Conservation (phyloP, 2,113 vertebrate genomes). For the Albula glossodonta region DNA sequence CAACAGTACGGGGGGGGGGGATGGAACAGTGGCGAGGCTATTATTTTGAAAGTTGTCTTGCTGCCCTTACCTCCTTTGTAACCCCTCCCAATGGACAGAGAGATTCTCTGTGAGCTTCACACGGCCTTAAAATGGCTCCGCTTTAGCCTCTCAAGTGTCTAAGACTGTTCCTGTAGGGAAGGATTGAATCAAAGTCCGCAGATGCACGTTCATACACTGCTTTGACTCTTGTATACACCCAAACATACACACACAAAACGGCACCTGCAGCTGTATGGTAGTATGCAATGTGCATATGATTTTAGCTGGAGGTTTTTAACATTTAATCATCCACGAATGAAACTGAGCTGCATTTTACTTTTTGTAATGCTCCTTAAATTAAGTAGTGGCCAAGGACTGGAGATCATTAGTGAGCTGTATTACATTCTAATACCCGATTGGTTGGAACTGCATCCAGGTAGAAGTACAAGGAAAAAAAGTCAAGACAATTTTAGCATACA, state of each 20-base stretch:
- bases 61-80: neutral
- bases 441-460: too few species aligned
- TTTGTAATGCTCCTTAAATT: too few species aligned
- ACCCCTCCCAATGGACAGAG: neutral
- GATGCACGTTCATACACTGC: neutral
- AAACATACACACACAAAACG: neutral
- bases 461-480: too few species aligned
- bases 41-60: neutral
- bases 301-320: too few species aligned
- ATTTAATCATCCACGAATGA: too few species aligned
- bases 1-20: neutral
- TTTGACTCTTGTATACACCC: neutral
- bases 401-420: too few species aligned
- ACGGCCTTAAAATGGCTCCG: conserved; percentile 21
- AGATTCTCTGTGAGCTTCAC: conserved; percentile 10
- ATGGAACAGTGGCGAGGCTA: neutral
- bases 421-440: too few species aligned
- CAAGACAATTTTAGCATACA: too few species aligned
- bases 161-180: neutral
- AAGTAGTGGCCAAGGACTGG: too few species aligned
- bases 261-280: too few species aligned
- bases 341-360: too few species aligned
- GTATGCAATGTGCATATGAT: too few species aligned
- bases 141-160: conserved; percentile 5
- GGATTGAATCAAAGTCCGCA: neutral